phyloP scores from a whole-genome alignment of 1,140 invertebrate species.

The Drosophila ironensis region DNA sequence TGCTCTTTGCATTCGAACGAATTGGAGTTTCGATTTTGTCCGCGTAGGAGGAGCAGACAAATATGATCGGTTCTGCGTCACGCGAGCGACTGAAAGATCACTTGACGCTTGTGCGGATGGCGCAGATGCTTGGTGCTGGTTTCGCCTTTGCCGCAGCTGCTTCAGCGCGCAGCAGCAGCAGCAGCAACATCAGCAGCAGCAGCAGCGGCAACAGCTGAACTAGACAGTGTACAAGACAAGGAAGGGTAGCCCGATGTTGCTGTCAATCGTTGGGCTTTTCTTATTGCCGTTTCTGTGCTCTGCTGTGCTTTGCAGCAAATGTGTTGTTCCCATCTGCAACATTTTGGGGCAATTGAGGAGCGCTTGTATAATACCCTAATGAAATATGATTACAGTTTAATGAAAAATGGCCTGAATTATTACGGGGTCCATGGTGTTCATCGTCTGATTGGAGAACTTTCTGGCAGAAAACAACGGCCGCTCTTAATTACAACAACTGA shows the following conservation, averaged over 20 bases:
- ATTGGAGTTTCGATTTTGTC: constrained; percentile 1
- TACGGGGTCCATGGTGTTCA: constrained; percentile 33
- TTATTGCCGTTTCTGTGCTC: background rate
- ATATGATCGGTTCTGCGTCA: constrained; percentile 56
- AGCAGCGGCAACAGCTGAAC: constrained; percentile 6
- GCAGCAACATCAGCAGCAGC: constrained; percentile 19
- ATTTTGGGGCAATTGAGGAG: constrained; percentile 11
- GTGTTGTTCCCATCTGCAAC: constrained; percentile 43
- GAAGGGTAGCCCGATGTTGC: constrained; percentile 46
- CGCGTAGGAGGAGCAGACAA: constrained; percentile 56
- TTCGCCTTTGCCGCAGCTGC: constrained; percentile 16
- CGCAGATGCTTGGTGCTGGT: constrained; percentile 33
- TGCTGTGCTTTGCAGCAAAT: constrained; percentile 7
- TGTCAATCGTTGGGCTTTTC: constrained; percentile 17
- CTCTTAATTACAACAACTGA: constrained; percentile 66
- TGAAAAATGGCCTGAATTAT: constrained; percentile 65
- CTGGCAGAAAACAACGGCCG: constrained; percentile 23
- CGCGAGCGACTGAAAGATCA: constrained; percentile 61
- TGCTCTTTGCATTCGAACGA: constrained; percentile 9
- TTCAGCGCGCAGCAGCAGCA: constrained; percentile 14
- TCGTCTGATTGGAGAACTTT: constrained; percentile 41
- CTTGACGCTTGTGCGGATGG: constrained; percentile 29
- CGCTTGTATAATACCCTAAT: constrained; percentile 64
- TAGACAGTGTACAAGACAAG: constrained; percentile 13
- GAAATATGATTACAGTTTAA: constrained; percentile 77